Conservation (phyloP, 2,797 vertebrate species). For the Synanceia verrucosa region DNA sequence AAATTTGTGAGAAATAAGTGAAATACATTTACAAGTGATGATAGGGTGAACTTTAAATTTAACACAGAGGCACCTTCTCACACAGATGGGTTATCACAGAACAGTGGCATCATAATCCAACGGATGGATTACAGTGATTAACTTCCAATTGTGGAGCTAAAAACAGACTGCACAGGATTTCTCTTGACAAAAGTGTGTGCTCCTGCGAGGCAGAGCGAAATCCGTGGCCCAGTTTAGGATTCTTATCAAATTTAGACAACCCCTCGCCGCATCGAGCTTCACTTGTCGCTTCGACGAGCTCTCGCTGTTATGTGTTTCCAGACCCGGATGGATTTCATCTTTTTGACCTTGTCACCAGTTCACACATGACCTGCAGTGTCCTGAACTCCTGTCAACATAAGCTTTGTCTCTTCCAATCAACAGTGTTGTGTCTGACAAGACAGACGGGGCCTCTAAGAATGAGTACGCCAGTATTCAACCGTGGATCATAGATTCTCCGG, state of each 20-base stretch:
- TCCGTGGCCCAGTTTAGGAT: slow-evolving; percentile 58
- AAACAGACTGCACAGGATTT: slow-evolving; percentile 65
- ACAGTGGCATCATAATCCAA: slow-evolving; percentile 66
- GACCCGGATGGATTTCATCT: slow-evolving; percentile 29
- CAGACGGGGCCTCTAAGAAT: slow-evolving; percentile 16
- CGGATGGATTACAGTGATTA: slow-evolving; percentile 75
- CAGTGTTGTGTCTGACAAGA: slow-evolving; percentile 40
- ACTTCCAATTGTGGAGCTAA: slow-evolving; percentile 72
- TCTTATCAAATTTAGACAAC: slow-evolving; percentile 56
- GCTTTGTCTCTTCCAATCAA: slow-evolving; percentile 32
- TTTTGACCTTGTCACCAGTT: slow-evolving; percentile 54
- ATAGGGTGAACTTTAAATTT: slow-evolving; percentile 58
- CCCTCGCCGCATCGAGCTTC: slow-evolving; percentile 26
- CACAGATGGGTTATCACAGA: slow-evolving; percentile 64
- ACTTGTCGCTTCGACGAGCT: slow-evolving; percentile 30
- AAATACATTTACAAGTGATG: slow-evolving; percentile 7
- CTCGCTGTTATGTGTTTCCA: not conserved
- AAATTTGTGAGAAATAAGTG: slow-evolving; percentile 10
- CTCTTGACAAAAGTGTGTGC: slow-evolving; percentile 67
- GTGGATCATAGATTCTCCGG: slow-evolving; percentile 20
- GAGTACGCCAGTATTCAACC: slow-evolving; percentile 45
- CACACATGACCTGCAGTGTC: slow-evolving; percentile 48
- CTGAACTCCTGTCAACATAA: slow-evolving; percentile 37
- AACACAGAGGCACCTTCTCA: slow-evolving; percentile 52
- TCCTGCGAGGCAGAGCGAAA: slow-evolving; percentile 58